Percentiles rank a stretch among this genome's conserved stretches.
Evolutionary conservation across 2,797 vertebrate species (phyloP).

Genomic region (Harpagifer antarcticus): DNA sequence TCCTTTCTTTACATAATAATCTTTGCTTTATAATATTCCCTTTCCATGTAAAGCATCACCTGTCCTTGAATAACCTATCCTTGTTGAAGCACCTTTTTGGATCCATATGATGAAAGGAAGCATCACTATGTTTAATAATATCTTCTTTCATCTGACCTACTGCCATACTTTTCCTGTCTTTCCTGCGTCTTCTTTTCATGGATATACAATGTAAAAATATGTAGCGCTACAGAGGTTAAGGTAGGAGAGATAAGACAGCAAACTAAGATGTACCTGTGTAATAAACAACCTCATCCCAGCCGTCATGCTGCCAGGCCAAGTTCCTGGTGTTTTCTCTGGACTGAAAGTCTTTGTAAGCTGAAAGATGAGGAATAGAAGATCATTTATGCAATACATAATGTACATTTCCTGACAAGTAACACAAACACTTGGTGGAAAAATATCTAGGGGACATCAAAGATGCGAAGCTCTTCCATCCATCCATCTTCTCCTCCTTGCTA

Average conservation of each 20-base stretch:
- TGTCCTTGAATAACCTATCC: no score
- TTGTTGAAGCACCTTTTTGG: no score
- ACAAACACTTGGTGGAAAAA: neutral
- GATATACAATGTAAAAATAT: no score
- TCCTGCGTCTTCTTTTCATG: no score
- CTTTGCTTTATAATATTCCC: no score
- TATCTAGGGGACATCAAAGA: neutral
- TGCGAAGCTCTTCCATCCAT: no score
- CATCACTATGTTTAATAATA: neutral
- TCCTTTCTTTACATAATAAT: no score
- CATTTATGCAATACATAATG: neutral
- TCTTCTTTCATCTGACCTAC: no score
- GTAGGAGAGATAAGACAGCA: neutral
- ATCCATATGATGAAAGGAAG: no score
- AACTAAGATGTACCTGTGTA: slow-evolving; percentile 89
- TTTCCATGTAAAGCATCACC: no score
- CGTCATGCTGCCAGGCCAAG: slow-evolving; percentile 93
- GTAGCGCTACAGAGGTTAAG: neutral
- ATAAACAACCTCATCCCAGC: slow-evolving; percentile 97
- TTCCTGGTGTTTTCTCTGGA: slow-evolving; percentile 94
- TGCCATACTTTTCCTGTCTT: no score
- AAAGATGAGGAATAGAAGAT: neutral
- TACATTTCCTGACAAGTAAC: slow-evolving; percentile 1
- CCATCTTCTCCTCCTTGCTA: no score
- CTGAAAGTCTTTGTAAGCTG: slow-evolving; percentile 97